These are phyloP conservation scores for Hormiphora californensis DNA, from an alignment of 37 sponge, comb jelly and placozoan species.

Conservation along the genomic window DNA sequence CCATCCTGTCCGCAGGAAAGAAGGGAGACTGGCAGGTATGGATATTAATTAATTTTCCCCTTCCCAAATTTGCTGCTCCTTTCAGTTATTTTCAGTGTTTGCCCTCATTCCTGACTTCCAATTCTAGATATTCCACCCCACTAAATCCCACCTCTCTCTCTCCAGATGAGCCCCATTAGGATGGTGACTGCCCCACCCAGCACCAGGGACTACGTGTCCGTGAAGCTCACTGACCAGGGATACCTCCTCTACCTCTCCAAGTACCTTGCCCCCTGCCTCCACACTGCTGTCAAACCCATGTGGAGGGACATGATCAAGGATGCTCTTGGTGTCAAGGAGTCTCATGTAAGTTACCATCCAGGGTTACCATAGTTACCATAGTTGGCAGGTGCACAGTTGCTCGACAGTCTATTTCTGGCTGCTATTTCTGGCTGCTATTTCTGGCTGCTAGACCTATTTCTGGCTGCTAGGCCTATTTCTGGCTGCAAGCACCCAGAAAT, in stretches of 20 bases:
- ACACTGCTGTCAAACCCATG: not conserved
- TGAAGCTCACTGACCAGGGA: slow-evolving; percentile 34
- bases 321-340: not conserved
- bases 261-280: slow-evolving; percentile 3
- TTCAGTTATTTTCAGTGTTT: too few species aligned
- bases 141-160: not conserved
- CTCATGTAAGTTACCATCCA: slow-evolving; percentile 18
- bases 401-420: too few species aligned
- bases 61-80: too few species aligned
- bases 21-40: slow-evolving; percentile 45
- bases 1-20: slow-evolving; percentile 21
- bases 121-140: too few species aligned
- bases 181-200: slow-evolving; percentile 44
- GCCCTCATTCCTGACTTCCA: too few species aligned
- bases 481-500: too few species aligned
- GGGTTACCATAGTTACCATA: too few species aligned
- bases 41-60: not conserved
- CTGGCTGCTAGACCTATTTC: too few species aligned
- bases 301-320: slow-evolving; percentile 42
- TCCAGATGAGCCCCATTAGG: slow-evolving; percentile 28
- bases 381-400: too few species aligned
- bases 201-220: slow-evolving; percentile 29
- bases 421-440: too few species aligned
- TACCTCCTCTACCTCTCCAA: slow-evolving; percentile 36
- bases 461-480: too few species aligned